Evolutionary conservation across 2,797 vertebrate species (phyloP), one percentile per base, ranked within the genome.

Genomic region (Xiphophorus birchmanni): DNA sequence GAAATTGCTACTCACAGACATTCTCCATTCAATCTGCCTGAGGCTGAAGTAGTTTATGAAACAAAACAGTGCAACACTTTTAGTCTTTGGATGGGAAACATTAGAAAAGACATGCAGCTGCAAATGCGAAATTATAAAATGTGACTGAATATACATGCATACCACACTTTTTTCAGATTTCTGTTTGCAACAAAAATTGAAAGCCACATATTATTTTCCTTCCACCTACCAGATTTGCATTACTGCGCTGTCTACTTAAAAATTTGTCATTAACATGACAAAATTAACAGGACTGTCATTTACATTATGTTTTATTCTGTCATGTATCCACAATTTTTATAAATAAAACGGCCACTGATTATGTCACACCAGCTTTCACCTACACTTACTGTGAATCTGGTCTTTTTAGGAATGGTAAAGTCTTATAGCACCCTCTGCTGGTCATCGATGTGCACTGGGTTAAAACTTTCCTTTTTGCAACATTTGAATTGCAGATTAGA

Each of bases 371-470:
- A 8, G 48, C 42, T 26, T 0, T 47, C 3, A 44, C 7, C 29
- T 32, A 12, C 29, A 32, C 23, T 35, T 35, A 48, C n/a, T 40
- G 13, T 5, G 32, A 45, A 42, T 42, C 11, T 23, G 21, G 15
- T 35, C 23, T 67, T 42, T 32, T 11, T 69, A 18, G 21, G 10
- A 18, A 48, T 2, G 3, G 6, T 5, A 2, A 8, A 76, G 2
- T 1, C 35, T 4, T 3, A 75, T 50, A 85, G 79, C 52, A 37
- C 2, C 84, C 83, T 60, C 92, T 90, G 87, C 90, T 93, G 92
- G 86, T 37, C 77, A 81, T 10, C 23, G 48, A 60, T 56, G 8
- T 37, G 72, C 23, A 84, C 23, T 0, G 18, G 26, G 11, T 56
- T 15, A 48, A 47, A 73, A n/a, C 4, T 75, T 74, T 37, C 37